Conservation (phyloP, 2,888 invertebrate species). For the Brachyopa scutellaris region DNA sequence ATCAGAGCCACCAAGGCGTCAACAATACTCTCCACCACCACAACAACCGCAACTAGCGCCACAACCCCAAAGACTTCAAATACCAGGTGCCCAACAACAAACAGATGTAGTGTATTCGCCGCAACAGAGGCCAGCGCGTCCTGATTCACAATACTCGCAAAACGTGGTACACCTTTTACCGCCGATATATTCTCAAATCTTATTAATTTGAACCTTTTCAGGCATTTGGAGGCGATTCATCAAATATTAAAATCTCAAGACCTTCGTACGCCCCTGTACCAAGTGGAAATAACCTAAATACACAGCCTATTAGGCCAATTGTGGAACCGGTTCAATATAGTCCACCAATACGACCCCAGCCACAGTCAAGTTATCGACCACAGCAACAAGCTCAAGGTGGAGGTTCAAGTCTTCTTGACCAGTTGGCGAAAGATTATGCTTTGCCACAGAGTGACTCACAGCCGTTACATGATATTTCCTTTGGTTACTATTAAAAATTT, state of each 20-base stretch:
- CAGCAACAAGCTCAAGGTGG: conserved; percentile 76
- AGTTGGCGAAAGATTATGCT: conserved; percentile 91
- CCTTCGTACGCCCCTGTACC: conserved; percentile 80
- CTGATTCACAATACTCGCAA: conserved; percentile 80
- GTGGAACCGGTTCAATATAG: conserved; percentile 76
- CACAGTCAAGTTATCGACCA: conserved; percentile 69
- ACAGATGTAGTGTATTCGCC: conserved; percentile 80
- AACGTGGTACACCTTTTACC: conserved; percentile 74
- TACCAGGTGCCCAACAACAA: conserved; percentile 80
- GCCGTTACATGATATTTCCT: conserved; percentile 91
- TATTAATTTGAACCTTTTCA: conserved; percentile 6
- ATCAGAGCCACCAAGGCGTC: conserved; percentile 77
- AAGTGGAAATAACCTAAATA: conserved; percentile 78
- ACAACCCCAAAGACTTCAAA: conserved; percentile 78
- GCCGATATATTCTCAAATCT: neutral
- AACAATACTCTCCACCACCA: conserved; percentile 74
- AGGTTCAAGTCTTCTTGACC: conserved; percentile 87
- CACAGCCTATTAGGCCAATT: conserved; percentile 76
- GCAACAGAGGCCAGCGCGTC: conserved; percentile 79
- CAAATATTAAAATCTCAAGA: conserved; percentile 79
- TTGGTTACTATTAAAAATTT: conserved; percentile 88
- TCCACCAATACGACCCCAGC: conserved; percentile 75
- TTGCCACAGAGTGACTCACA: conserved; percentile 87
- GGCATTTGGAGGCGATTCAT: conserved; percentile 78
- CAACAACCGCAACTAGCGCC: conserved; percentile 76